Evolutionary conservation across 2,113 vertebrate species (phyloP).

Genomic region (Phalacrocorax aristotelis): DNA sequence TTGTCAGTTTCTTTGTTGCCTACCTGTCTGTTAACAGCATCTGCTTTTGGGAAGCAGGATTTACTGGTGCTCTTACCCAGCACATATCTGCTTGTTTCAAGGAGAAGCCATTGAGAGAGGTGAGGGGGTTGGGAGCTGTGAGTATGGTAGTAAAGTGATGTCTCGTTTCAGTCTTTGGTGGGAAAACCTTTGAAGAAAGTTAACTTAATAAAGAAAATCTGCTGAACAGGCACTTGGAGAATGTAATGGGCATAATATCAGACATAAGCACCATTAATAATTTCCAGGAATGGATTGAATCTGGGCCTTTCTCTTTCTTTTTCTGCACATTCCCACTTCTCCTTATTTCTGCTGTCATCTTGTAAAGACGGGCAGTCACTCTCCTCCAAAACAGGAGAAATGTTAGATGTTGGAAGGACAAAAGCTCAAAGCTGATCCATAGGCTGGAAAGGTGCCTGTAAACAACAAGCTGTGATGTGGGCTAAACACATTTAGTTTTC

Average conservation of each 20-base stretch:
- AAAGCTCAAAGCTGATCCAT: slow-evolving; percentile 9
- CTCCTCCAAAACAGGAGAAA: not conserved
- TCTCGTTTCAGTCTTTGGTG: not conserved
- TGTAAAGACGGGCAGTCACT: not conserved
- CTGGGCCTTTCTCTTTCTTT: not conserved
- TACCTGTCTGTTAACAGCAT: not conserved
- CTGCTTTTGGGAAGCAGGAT: not conserved
- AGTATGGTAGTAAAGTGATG: not conserved
- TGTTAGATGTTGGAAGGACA: not conserved
- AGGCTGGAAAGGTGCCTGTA: not conserved
- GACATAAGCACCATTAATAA: not conserved
- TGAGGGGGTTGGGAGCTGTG: not conserved
- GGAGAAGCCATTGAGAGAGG: not conserved
- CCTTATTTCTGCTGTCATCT: not conserved
- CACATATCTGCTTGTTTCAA: not conserved
- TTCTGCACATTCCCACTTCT: not conserved
- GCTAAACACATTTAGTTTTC: not conserved
- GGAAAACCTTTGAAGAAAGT: not conserved
- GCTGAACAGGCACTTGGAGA: not conserved
- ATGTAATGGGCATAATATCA: accelerated
- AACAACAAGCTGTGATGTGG: not conserved
- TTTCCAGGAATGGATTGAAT: not conserved
- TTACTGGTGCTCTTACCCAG: not conserved
- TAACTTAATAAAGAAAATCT: not conserved
- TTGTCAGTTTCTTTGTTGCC: not conserved